phyloP scores from a whole-genome alignment of 2,113 vertebrate genomes.

The Tachysurus vachellii region DNA sequence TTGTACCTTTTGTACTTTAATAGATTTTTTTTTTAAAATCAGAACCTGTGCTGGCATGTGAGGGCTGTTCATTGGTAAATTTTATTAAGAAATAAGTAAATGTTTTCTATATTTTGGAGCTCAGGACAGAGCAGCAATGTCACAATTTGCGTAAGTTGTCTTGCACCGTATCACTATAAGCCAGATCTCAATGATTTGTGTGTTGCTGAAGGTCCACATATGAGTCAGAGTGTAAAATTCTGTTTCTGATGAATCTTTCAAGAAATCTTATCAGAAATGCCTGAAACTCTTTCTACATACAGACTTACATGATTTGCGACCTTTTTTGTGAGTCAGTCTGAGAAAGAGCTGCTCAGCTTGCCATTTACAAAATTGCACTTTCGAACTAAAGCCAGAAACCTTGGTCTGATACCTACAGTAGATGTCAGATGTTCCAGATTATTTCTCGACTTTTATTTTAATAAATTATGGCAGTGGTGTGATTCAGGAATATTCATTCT shows the following conservation, averaged over 20 bases:
- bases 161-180: not conserved
- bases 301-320: conserved; percentile 17
- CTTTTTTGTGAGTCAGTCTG: not conserved
- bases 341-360: not conserved
- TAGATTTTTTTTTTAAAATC: not conserved
- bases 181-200: not conserved
- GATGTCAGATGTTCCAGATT: not conserved
- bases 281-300: not conserved
- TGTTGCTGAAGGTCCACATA: not conserved
- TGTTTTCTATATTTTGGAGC: not conserved
- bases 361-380: not conserved
- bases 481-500: not conserved
- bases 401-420: too few species aligned
- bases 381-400: not conserved
- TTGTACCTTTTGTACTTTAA: not conserved
- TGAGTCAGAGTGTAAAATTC: not conserved
- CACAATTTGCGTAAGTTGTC: not conserved
- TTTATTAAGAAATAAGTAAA: not conserved
- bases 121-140: not conserved
- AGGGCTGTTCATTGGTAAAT: not conserved
- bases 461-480: not conserved
- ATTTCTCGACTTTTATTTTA: not conserved
- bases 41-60: not conserved
- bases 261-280: not conserved
- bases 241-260: not conserved